Conservation (phyloP, 2,797 vertebrate genomes). For the Clarias pachynema region DNA sequence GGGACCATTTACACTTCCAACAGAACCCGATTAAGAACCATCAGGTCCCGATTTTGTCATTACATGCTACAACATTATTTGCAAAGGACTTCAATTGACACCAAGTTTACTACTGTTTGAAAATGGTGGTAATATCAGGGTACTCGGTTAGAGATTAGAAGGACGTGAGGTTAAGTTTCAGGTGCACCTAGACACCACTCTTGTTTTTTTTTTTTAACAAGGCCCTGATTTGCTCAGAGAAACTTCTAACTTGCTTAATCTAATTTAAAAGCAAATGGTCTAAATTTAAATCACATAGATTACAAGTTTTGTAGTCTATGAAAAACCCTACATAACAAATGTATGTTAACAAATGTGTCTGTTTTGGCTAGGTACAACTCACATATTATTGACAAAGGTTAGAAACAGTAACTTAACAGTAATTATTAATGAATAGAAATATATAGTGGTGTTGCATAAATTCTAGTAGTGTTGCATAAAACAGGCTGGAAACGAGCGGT, state of each 20-base stretch:
- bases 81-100: background rate
- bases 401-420: background rate
- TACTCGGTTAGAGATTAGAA: background rate
- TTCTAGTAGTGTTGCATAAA: background rate
- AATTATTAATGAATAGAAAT: background rate
- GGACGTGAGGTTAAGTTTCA: background rate
- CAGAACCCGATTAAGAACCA: conserved; percentile 53
- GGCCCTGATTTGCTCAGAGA: background rate
- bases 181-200: background rate
- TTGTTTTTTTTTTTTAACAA: background rate
- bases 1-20: conserved; percentile 62
- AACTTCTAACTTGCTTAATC: background rate
- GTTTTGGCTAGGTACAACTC: background rate
- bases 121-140: background rate
- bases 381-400: background rate
- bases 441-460: background rate
- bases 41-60: conserved; percentile 60
- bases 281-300: background rate
- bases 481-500: background rate
- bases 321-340: background rate
- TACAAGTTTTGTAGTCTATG: background rate
- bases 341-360: background rate
- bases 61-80: background rate
- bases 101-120: background rate
- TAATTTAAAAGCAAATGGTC: background rate